These are phyloP conservation scores for Silurus lanzhouensis DNA, from an alignment of 2,797 vertebrate genomes.

Conservation along the genomic window DNA sequence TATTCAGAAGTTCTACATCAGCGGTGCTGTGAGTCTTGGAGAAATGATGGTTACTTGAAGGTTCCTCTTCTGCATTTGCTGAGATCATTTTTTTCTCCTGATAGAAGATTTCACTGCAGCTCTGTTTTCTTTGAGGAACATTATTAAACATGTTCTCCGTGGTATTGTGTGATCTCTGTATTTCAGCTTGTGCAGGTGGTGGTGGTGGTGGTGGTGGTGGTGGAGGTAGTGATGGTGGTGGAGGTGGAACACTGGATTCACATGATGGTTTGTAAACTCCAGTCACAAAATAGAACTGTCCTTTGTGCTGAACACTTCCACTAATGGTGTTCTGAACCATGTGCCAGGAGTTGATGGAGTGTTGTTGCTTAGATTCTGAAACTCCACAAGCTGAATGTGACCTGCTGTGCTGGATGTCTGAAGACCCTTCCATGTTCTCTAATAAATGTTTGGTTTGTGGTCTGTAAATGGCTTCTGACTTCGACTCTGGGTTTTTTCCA, in stretches of 20 bases:
- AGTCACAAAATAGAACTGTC: conserved; percentile 78
- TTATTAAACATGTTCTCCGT: conserved; percentile 67
- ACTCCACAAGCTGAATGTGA: conserved; percentile 62
- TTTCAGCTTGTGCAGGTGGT: conserved; percentile 61
- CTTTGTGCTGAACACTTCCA: conserved; percentile 78
- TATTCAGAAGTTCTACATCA: conserved; percentile 61
- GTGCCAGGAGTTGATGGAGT: conserved; percentile 59
- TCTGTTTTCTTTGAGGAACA: conserved; percentile 56
- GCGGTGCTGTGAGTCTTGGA: conserved; percentile 57
- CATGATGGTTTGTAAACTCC: conserved; percentile 66
- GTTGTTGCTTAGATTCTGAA: conserved; percentile 53
- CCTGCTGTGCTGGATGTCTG: conserved; percentile 63
- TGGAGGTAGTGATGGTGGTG: conserved; percentile 32
- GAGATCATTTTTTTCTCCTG: conserved; percentile 52
- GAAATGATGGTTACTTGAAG: neutral
- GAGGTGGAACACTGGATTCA: conserved; percentile 57
- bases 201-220: conserved; percentile 47
- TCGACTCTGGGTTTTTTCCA: conserved; percentile 57
- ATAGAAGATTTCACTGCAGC: conserved; percentile 46
- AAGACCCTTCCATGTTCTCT: conserved; percentile 50
- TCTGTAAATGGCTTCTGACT: conserved; percentile 51
- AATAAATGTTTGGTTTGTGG: conserved; percentile 66
- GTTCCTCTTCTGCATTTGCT: conserved; percentile 56
- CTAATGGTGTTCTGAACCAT: conserved; percentile 64
- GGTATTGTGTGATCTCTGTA: conserved; percentile 67